A percentile compares a stretch with the other conserved stretches of the same genome.
These are phyloP conservation scores for Pica pica DNA, from an alignment of 2,113 vertebrate genomes.

Conservation along the genomic window DNA sequence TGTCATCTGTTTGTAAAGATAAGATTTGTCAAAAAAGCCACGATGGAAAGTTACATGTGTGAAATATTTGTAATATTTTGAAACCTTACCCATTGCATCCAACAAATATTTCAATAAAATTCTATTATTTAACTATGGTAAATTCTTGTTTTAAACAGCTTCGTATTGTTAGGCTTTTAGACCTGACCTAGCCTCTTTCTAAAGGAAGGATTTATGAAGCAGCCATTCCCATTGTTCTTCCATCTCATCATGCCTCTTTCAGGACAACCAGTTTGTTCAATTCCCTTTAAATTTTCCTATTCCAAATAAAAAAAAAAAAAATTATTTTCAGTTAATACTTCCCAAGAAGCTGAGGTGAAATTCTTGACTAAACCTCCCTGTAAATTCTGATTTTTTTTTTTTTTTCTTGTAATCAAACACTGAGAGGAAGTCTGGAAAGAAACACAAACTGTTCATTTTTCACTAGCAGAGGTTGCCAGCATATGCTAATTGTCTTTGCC, in stretches of 20 bases:
- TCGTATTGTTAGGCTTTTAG: neutral
- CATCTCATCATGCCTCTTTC: neutral
- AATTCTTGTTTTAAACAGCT: neutral
- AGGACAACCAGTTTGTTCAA: neutral
- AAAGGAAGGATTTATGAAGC: neutral
- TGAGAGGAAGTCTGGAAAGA: accelerated
- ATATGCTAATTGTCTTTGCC: neutral
- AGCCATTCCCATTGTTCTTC: neutral
- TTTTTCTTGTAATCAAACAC: neutral
- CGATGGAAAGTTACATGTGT: neutral
- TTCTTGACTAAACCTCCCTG: neutral
- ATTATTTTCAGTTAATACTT: neutral
- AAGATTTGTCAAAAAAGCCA: neutral
- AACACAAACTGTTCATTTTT: neutral
- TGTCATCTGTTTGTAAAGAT: neutral
- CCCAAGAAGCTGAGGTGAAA: neutral
- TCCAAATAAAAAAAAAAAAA: neutral
- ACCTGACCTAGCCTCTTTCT: neutral
- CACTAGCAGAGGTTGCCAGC: neutral
- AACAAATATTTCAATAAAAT: neutral
- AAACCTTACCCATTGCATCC: neutral
- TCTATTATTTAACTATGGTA: neutral
- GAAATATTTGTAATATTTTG: neutral
- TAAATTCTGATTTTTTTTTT: neutral
- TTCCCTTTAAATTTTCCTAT: neutral